phyloP scores from a whole-genome alignment of 2,888 invertebrate genomes.

The Nemoura dubitans region DNA sequence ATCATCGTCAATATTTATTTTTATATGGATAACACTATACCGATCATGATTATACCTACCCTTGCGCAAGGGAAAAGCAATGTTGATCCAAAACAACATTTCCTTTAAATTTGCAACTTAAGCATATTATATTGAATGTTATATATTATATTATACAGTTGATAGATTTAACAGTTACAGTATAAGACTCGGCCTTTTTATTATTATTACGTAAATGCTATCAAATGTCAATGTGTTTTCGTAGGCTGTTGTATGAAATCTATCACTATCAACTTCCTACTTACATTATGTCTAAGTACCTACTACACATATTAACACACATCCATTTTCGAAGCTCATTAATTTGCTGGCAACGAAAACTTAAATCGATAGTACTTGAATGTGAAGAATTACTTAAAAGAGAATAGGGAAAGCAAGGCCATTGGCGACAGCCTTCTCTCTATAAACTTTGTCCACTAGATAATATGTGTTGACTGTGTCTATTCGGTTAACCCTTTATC shows the following conservation, averaged over 20 bases:
- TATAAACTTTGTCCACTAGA: background rate
- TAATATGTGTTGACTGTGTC: background rate
- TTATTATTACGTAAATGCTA: background rate
- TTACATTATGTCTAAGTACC: background rate
- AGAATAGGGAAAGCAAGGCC: background rate
- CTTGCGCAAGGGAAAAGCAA: background rate
- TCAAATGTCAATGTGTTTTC: background rate
- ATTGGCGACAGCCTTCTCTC: background rate
- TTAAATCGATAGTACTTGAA: background rate
- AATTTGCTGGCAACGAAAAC: background rate
- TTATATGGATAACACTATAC: background rate
- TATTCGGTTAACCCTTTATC: slow-evolving; percentile 13
- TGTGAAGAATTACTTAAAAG: background rate
- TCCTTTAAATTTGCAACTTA: background rate
- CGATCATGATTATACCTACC: background rate
- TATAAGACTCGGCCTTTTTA: background rate
- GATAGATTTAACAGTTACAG: background rate
- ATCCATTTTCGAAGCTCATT: slow-evolving; percentile 9
- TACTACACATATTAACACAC: background rate
- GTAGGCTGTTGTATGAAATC: background rate
- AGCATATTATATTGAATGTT: slow-evolving; percentile 7
- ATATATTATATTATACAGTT: background rate
- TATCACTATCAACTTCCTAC: background rate
- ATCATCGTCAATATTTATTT: background rate
- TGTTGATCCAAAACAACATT: slow-evolving; percentile 7